Percentiles rank a stretch among this genome's conserved stretches.
phyloP scores from a whole-genome alignment of 2,888 invertebrate species.

The Beris chalybata region DNA sequence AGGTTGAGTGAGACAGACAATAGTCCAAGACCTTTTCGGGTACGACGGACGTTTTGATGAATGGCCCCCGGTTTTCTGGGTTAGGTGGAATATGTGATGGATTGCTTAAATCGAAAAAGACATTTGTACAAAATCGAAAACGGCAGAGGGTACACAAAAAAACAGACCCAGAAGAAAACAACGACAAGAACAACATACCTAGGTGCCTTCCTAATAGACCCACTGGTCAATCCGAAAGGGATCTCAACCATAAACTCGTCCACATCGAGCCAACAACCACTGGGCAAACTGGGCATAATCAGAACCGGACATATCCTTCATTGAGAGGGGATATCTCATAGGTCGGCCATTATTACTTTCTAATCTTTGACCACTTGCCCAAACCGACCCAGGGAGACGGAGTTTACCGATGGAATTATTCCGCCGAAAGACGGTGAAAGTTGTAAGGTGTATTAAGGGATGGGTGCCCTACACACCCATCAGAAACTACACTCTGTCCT shows the following conservation, averaged over 20 bases:
- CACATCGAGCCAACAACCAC: not conserved
- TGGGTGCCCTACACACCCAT: too few relatives aligned
- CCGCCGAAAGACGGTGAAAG: too few relatives aligned
- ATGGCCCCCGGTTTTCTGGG: slow-evolving; percentile 36
- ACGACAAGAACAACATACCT: too few relatives aligned
- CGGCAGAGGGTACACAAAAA: not conserved
- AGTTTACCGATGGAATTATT: too few relatives aligned
- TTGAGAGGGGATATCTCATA: slow-evolving; percentile 32
- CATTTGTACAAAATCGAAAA: slow-evolving; percentile 41
- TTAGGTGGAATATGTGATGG: slow-evolving; percentile 41
- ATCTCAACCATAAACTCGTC: too few relatives aligned
- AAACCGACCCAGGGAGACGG: not conserved
- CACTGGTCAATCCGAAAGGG: too few relatives aligned
- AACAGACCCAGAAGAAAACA: too few relatives aligned
- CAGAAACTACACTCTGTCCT: too few relatives aligned
- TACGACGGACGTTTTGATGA: slow-evolving; percentile 29
- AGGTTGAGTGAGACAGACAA: slow-evolving; percentile 24
- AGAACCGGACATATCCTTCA: not conserved
- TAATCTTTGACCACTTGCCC: slow-evolving; percentile 43
- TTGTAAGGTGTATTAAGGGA: too few relatives aligned
- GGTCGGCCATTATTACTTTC: slow-evolving; percentile 43
- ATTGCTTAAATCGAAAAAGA: slow-evolving; percentile 41
- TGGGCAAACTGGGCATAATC: slow-evolving; percentile 18
- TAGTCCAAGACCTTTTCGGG: slow-evolving; percentile 5
- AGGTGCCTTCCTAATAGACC: too few relatives aligned